Evolutionary conservation across 2,888 invertebrate genomes (phyloP).

Genomic region (Microplitis deprimator): DNA sequence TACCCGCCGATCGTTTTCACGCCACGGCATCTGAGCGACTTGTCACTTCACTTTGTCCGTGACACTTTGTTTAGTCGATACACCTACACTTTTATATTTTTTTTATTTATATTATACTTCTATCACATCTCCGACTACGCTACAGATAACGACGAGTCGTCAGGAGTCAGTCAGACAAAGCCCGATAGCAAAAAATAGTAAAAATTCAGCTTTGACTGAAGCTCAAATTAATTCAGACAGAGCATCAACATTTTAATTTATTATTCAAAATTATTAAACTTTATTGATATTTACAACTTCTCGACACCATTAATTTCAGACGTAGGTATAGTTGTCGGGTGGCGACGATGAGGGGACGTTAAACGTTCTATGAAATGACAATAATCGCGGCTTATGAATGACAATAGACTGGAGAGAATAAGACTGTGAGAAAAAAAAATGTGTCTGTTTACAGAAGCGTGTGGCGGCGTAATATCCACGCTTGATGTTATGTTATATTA

Average conservation of each 20-base stretch:
- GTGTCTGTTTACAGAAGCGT: constrained; percentile 45
- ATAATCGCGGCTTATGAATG: constrained; percentile 20
- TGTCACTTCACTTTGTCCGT: constrained; percentile 56
- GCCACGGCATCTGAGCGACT: constrained; percentile 59
- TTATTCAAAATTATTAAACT: too few species aligned
- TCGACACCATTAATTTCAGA: constrained; percentile 15
- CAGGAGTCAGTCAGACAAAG: neutral
- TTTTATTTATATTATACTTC: constrained; percentile 25
- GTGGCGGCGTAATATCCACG: constrained; percentile 47
- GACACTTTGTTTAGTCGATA: constrained; percentile 67
- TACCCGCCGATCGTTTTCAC: constrained; percentile 60
- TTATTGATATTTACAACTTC: constrained; percentile 10
- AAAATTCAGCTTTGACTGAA: too few species aligned
- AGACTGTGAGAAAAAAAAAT: constrained; percentile 42
- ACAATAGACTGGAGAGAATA: constrained; percentile 14
- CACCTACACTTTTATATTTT: constrained; percentile 37
- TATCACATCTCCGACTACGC: neutral
- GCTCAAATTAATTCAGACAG: neutral
- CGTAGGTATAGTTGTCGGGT: neutral
- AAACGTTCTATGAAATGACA: constrained; percentile 10
- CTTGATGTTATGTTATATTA: constrained; percentile 35
- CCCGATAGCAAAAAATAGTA: too few species aligned
- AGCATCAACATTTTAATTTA: neutral
- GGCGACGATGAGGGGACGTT: constrained; percentile 7
- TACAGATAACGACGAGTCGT: neutral